Evolutionary conservation across 1,140 invertebrate genomes (phyloP).

Genomic region (Meloidogyne floridensis): DNA sequence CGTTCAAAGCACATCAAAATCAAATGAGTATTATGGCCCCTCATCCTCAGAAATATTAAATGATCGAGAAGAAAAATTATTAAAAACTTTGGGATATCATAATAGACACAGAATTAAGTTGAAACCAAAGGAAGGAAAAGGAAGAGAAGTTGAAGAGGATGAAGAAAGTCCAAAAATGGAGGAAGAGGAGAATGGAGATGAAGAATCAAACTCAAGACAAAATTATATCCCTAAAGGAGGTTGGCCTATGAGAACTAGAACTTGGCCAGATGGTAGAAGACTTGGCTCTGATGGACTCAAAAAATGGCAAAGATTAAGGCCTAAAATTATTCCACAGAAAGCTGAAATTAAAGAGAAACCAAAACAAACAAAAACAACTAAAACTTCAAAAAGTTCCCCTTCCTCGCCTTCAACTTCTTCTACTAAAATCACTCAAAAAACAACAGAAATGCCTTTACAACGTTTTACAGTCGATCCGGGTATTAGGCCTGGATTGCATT

Average conservation of each 20-base stretch:
- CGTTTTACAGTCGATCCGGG: slow-evolving; percentile 2
- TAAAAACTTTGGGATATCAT: neutral
- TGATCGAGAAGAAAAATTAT: neutral
- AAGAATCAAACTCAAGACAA: neutral
- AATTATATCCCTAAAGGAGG: slow-evolving; percentile 21
- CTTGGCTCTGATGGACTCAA: slow-evolving; percentile 20
- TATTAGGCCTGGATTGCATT: slow-evolving; percentile 22
- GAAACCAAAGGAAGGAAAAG: neutral
- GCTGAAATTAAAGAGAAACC: neutral
- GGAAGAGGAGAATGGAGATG: neutral
- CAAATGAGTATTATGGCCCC: too few species aligned
- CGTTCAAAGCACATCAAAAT: too few species aligned
- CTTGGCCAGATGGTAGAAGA: slow-evolving; percentile 20
- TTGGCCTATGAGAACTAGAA: slow-evolving; percentile 24
- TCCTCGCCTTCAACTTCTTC: neutral
- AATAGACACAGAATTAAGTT: neutral
- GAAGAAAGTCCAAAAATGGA: neutral
- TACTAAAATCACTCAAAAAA: neutral
- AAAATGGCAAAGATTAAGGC: slow-evolving; percentile 25
- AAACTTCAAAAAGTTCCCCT: neutral
- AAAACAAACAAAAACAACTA: neutral
- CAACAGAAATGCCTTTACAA: slow-evolving; percentile 10
- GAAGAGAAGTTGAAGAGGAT: too few species aligned
- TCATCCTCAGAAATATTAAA: neutral
- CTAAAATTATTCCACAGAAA: neutral